phyloP scores from a whole-genome alignment of 2,888 invertebrate genomes.

The Polydesmus complanatus region DNA sequence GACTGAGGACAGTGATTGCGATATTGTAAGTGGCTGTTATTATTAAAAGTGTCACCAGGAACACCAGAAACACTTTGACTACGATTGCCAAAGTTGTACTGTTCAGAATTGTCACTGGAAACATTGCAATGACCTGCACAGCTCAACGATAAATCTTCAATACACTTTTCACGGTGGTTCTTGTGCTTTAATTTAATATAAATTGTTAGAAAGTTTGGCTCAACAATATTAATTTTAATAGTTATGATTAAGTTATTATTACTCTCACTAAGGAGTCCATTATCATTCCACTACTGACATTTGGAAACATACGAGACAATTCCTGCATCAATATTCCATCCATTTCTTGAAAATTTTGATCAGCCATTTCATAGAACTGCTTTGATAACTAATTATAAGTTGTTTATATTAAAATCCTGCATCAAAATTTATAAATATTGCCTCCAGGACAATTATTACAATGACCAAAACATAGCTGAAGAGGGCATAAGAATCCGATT shows the following conservation, averaged over 20 bases:
- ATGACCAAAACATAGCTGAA: too few relatives aligned
- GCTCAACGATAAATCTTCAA: background rate
- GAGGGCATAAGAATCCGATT: too few relatives aligned
- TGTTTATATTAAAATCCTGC: too few relatives aligned
- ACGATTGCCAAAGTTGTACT: background rate
- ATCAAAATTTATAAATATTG: too few relatives aligned
- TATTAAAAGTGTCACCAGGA: background rate
- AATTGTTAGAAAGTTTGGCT: too few relatives aligned
- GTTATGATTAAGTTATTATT: too few relatives aligned
- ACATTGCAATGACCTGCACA: background rate
- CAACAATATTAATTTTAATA: too few relatives aligned
- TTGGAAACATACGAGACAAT: background rate
- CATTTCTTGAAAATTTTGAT: background rate
- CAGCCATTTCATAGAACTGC: too few relatives aligned
- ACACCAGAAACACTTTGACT: constrained; percentile 14
- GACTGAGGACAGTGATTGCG: constrained; percentile 8
- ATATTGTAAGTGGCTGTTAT: background rate
- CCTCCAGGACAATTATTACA: too few relatives aligned
- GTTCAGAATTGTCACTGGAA: background rate
- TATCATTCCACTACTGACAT: background rate
- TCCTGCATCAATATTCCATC: background rate
- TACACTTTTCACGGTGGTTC: background rate
- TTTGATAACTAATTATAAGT: too few relatives aligned
- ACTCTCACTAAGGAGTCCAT: background rate
- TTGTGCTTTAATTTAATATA: background rate